Conservation (phyloP, 2,797 vertebrate genomes). For the Cygnus olor region DNA sequence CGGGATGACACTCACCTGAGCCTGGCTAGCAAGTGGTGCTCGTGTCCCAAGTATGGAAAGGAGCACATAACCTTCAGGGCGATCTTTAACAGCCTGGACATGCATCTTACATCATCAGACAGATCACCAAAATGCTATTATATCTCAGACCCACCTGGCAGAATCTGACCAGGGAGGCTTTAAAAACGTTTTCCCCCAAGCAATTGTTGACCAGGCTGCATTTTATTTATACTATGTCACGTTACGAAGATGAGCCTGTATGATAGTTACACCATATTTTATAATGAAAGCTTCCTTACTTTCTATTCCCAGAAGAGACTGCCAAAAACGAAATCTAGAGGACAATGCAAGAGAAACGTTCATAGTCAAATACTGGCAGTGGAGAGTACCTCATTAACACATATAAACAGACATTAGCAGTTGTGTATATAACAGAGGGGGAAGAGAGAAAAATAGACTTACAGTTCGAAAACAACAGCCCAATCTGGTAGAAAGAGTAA, state of each 20-base stretch:
- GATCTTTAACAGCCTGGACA: background rate
- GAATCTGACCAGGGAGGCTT: background rate
- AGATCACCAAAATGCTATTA: background rate
- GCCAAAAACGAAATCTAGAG: background rate
- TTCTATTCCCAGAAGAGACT: background rate
- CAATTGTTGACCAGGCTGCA: background rate
- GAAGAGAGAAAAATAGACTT: constrained; percentile 68
- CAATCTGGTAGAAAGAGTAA: constrained; percentile 97
- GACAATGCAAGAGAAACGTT: background rate
- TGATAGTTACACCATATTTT: background rate
- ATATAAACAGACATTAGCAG: background rate
- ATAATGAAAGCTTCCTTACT: background rate
- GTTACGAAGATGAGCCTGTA: background rate
- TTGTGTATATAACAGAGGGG: background rate
- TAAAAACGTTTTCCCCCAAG: background rate
- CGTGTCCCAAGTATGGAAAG: background rate
- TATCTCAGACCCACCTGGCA: background rate
- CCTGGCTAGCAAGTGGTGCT: background rate
- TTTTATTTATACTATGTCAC: background rate
- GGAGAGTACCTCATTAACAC: background rate
- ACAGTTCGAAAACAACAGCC: constrained; percentile 97
- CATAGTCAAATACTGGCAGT: background rate
- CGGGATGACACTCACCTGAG: background rate
- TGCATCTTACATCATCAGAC: background rate
- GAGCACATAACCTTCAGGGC: background rate